phyloP scores from a whole-genome alignment of 1,140 invertebrate genomes.

The Drosophila lowei region DNA sequence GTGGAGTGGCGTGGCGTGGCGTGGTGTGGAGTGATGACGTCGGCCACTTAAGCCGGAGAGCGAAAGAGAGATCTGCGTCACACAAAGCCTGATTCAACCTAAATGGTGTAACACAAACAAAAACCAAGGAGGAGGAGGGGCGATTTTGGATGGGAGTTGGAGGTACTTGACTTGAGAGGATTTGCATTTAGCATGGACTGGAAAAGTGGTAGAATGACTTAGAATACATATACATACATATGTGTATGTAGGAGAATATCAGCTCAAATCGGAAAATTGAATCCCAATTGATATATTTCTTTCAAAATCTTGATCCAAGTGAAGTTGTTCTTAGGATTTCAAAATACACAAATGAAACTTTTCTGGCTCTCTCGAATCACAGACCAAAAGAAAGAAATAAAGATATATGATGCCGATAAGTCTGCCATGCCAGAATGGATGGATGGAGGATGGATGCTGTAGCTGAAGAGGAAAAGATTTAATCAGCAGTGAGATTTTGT shows the following conservation, averaged over 20 bases:
- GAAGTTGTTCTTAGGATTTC: no score
- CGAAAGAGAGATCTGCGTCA: slow-evolving; percentile 46
- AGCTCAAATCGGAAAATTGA: no score
- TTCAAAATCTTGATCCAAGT: no score
- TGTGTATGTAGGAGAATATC: no score
- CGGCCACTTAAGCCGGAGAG: slow-evolving; percentile 54
- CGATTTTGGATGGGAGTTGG: slow-evolving; percentile 20
- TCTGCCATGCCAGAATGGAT: not conserved
- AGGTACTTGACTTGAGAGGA: slow-evolving; percentile 35
- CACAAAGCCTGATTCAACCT: slow-evolving; percentile 65
- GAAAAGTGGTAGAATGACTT: not conserved
- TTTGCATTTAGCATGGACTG: slow-evolving; percentile 14
- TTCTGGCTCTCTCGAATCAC: not conserved
- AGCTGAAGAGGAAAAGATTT: slow-evolving; percentile 47
- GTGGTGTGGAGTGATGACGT: slow-evolving; percentile 49
- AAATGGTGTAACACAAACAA: slow-evolving; percentile 66
- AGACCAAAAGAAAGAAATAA: not conserved
- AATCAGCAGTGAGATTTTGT: slow-evolving; percentile 37
- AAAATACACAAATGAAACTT: no score
- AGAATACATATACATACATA: no score
- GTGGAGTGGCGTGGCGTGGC: slow-evolving; percentile 1
- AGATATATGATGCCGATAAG: slow-evolving; percentile 24
- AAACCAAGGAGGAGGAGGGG: slow-evolving; percentile 2
- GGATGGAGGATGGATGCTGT: slow-evolving; percentile 1
- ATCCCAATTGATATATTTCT: no score